Conservation (phyloP, 1,140 invertebrate genomes). For the Melanaphis sacchari region DNA sequence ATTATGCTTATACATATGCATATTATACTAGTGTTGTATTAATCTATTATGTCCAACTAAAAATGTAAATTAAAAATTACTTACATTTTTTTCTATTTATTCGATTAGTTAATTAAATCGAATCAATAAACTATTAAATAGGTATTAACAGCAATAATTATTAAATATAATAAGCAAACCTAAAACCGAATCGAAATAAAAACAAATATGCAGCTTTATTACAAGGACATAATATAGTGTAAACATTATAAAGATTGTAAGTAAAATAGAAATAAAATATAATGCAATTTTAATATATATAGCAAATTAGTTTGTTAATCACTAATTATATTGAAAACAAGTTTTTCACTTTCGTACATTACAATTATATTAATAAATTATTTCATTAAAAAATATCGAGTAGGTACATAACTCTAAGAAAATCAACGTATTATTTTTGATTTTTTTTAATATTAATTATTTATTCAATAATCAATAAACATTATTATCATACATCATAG, state of each 20-base stretch:
- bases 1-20: background rate
- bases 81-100: constrained; percentile 24
- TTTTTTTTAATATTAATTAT: background rate
- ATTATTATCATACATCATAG: background rate
- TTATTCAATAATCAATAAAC: background rate
- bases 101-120: background rate
- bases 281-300: background rate
- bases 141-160: background rate
- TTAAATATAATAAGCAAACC: background rate
- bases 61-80: background rate
- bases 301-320: background rate
- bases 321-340: background rate
- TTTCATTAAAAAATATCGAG: background rate
- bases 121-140: background rate
- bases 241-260: background rate
- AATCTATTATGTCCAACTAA: background rate
- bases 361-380: background rate
- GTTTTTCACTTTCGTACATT: background rate
- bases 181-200: background rate
- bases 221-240: background rate
- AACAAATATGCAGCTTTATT: background rate
- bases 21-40: background rate
- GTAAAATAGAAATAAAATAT: background rate
- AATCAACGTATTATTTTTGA: background rate
- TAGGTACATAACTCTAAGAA: background rate